Conservation (phyloP, 1,140 invertebrate genomes). For the Aphaenogaster rudis region DNA sequence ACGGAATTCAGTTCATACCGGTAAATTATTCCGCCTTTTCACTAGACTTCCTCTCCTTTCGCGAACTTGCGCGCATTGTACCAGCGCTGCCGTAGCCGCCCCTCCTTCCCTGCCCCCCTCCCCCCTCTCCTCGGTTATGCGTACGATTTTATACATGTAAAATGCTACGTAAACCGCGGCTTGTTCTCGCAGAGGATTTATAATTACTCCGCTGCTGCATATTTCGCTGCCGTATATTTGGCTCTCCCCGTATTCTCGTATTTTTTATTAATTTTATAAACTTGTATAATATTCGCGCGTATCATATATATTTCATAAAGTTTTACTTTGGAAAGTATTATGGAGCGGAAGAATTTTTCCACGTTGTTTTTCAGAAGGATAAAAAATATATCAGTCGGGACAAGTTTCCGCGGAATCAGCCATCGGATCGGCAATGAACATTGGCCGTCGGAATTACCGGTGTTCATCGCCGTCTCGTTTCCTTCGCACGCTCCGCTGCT, state of each 20-base stretch:
- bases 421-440: conserved; percentile 11
- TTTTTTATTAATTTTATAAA: conserved; percentile 18
- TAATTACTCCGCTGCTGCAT: conserved; percentile 44
- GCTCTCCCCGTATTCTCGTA: not conserved
- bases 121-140: conserved; percentile 24
- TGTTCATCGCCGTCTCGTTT: conserved; percentile 36
- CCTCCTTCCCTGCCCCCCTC: too few relatives aligned
- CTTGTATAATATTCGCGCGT: not conserved
- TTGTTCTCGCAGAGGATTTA: conserved; percentile 53
- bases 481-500: conserved; percentile 19
- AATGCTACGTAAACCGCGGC: conserved; percentile 58
- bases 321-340: not conserved
- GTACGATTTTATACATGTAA: conserved; percentile 63
- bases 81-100: conserved; percentile 26
- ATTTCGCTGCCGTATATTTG: not conserved
- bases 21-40: conserved; percentile 76
- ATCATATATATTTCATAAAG: not conserved
- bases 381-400: conserved; percentile 11
- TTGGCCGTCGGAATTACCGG: conserved; percentile 33
- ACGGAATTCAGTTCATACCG: conserved; percentile 74
- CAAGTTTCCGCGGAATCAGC: conserved; percentile 40
- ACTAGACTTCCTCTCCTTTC: conserved; percentile 50
- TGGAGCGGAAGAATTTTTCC: not conserved
- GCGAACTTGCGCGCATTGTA: conserved; percentile 63
- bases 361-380: not conserved